Conservation (phyloP, 2,888 invertebrate genomes). For the Drosophila colorata region DNA sequence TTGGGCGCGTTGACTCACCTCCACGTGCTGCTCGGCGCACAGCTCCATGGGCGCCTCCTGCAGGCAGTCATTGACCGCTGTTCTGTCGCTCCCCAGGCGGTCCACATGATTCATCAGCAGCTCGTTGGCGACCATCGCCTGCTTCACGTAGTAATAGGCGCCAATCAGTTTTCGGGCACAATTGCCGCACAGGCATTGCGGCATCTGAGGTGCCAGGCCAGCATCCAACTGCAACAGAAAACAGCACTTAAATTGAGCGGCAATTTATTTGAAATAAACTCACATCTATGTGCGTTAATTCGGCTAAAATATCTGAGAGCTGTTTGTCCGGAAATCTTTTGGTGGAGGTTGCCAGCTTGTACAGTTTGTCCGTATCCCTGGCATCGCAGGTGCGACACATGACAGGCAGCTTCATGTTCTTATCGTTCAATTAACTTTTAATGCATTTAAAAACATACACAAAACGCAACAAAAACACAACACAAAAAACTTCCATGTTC, state of each 20-base stretch:
- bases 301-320: slow-evolving; percentile 61
- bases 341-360: slow-evolving; percentile 52
- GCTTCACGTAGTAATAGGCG: slow-evolving; percentile 73
- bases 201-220: slow-evolving; percentile 51
- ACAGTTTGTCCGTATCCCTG: slow-evolving; percentile 59
- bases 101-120: slow-evolving; percentile 59
- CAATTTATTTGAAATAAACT: slow-evolving; percentile 11
- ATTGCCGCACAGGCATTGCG: slow-evolving; percentile 67
- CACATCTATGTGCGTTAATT: slow-evolving; percentile 65
- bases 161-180: slow-evolving; percentile 71
- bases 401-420: slow-evolving; percentile 63
- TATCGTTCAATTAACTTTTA: slow-evolving; percentile 4
- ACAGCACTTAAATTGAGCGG: not conserved
- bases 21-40: slow-evolving; percentile 69
- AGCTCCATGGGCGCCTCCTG: slow-evolving; percentile 79
- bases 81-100: slow-evolving; percentile 20
- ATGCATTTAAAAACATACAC: slow-evolving; percentile 13
- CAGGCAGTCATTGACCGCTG: slow-evolving; percentile 64
- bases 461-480: slow-evolving; percentile 27
- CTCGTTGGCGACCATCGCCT: slow-evolving; percentile 66
- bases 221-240: slow-evolving; percentile 34
- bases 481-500: slow-evolving; percentile 27
- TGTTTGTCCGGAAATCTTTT: slow-evolving; percentile 67
- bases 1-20: slow-evolving; percentile 18
- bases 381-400: slow-evolving; percentile 70